Evolutionary conservation across 2,797 vertebrate genomes (phyloP).

Genomic region (Epinephelus coioides): DNA sequence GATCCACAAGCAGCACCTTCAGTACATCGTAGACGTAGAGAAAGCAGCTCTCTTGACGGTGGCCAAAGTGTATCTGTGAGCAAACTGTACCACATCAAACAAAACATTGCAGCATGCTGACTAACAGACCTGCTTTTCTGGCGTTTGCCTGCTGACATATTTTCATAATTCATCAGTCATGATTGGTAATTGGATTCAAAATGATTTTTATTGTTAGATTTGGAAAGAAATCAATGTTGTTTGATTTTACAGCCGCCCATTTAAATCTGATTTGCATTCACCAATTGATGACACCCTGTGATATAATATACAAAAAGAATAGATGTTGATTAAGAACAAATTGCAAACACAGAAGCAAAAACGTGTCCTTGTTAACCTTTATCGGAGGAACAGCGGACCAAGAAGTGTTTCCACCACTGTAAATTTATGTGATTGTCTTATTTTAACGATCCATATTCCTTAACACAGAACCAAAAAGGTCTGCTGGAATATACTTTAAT

Average conservation of each 20-base stretch:
- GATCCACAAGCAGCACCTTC: slow-evolving; percentile 26
- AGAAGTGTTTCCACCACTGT: background rate
- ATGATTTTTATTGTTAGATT: slow-evolving; percentile 48
- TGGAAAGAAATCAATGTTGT: slow-evolving; percentile 47
- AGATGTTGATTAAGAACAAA: slow-evolving; percentile 52
- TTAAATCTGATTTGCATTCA: slow-evolving; percentile 52
- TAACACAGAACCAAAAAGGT: background rate
- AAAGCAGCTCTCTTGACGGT: background rate
- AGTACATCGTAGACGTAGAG: background rate
- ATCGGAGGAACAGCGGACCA: background rate
- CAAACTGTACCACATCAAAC: slow-evolving; percentile 12
- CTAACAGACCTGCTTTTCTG: slow-evolving; percentile 19
- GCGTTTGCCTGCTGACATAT: slow-evolving; percentile 22
- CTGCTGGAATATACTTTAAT: background rate
- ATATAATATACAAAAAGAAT: slow-evolving; percentile 45
- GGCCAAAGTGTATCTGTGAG: background rate
- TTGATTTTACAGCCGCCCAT: slow-evolving; percentile 48
- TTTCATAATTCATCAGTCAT: slow-evolving; percentile 57
- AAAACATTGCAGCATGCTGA: slow-evolving; percentile 20
- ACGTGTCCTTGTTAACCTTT: slow-evolving; percentile 33
- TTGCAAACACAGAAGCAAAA: slow-evolving; percentile 19
- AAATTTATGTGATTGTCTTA: slow-evolving; percentile 1
- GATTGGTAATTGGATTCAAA: slow-evolving; percentile 60
- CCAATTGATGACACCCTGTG: slow-evolving; percentile 35
- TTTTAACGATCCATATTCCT: slow-evolving; percentile 7